phyloP scores from a whole-genome alignment of 92 coral and sea anemone genomes.

The Epizoanthus stellaris region DNA sequence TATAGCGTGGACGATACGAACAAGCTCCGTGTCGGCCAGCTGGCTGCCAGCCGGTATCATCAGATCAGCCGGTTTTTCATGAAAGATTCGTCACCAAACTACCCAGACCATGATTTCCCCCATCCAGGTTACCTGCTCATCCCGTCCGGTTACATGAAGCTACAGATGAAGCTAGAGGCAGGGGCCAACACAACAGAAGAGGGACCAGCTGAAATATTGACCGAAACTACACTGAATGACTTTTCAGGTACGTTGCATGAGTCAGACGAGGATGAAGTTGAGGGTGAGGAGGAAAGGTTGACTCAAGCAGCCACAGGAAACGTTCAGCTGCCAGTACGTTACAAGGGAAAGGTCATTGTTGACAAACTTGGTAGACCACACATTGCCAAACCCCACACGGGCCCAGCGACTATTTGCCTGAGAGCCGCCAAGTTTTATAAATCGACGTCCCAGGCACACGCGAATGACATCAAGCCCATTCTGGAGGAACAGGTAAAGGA shows the following conservation, averaged over 20 bases:
- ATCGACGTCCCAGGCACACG: neutral
- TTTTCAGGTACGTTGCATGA: too few relatives aligned
- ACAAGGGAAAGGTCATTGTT: too few relatives aligned
- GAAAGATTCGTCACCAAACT: constrained; percentile 45
- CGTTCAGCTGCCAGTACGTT: too few relatives aligned
- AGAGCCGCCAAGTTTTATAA: constrained; percentile 17
- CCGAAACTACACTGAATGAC: too few relatives aligned
- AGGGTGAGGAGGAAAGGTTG: too few relatives aligned
- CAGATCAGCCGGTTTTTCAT: constrained; percentile 33
- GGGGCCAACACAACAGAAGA: too few relatives aligned
- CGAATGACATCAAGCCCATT: constrained; percentile 23
- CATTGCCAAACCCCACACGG: constrained; percentile 30
- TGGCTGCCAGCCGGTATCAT: constrained; percentile 15
- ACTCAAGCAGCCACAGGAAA: too few relatives aligned
- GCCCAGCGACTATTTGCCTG: neutral
- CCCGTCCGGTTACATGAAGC: constrained; percentile 47
- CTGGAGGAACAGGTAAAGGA: constrained; percentile 27
- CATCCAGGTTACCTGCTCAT: constrained; percentile 56
- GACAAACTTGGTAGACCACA: constrained; percentile 43
- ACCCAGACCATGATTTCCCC: constrained; percentile 44
- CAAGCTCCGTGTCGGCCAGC: constrained; percentile 22
- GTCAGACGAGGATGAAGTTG: too few relatives aligned
- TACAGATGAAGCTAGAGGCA: neutral
- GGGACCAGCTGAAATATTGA: too few relatives aligned
- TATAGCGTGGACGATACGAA: constrained; percentile 8